phyloP scores from a whole-genome alignment of 1,140 invertebrate species.

The Leptinotarsa defecta region DNA sequence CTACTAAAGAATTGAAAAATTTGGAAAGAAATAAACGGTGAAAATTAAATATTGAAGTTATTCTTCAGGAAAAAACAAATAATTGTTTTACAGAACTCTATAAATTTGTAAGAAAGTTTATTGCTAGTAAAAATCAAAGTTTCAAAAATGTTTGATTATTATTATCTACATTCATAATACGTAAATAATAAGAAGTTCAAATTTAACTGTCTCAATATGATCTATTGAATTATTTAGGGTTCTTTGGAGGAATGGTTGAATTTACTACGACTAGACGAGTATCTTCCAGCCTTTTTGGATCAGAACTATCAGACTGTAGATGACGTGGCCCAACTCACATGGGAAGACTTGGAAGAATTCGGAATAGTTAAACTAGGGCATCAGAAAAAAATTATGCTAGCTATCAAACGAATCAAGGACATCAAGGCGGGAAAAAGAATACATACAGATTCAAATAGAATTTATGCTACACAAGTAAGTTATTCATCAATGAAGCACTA shows the following conservation, averaged over 20 bases:
- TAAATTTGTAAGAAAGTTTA: too few species aligned
- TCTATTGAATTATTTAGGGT: slow-evolving; percentile 61
- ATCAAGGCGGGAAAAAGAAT: slow-evolving; percentile 85
- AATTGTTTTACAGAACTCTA: too few species aligned
- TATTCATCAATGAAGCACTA: slow-evolving; percentile 19
- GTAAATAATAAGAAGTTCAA: too few species aligned
- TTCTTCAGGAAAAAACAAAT: too few species aligned
- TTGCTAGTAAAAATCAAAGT: too few species aligned
- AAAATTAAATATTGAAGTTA: too few species aligned
- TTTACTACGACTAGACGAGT: slow-evolving; percentile 88
- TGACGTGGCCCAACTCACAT: slow-evolving; percentile 90
- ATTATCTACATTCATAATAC: too few species aligned
- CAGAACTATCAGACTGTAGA: slow-evolving; percentile 95
- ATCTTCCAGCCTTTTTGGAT: slow-evolving; percentile 81
- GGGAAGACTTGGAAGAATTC: slow-evolving; percentile 99
- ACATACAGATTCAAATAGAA: slow-evolving; percentile 61
- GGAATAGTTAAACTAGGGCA: slow-evolving; percentile 94
- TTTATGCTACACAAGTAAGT: slow-evolving; percentile 60
- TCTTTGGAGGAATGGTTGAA: slow-evolving; percentile 93
- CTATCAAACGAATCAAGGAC: slow-evolving; percentile 96
- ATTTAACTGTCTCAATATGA: not conserved
- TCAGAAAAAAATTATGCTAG: slow-evolving; percentile 97
- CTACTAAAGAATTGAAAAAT: too few species aligned
- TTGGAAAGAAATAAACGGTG: too few species aligned
- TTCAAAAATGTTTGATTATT: too few species aligned